These are phyloP conservation scores for Bombus turneri DNA, from an alignment of 1,140 invertebrate species.

Conservation along the genomic window DNA sequence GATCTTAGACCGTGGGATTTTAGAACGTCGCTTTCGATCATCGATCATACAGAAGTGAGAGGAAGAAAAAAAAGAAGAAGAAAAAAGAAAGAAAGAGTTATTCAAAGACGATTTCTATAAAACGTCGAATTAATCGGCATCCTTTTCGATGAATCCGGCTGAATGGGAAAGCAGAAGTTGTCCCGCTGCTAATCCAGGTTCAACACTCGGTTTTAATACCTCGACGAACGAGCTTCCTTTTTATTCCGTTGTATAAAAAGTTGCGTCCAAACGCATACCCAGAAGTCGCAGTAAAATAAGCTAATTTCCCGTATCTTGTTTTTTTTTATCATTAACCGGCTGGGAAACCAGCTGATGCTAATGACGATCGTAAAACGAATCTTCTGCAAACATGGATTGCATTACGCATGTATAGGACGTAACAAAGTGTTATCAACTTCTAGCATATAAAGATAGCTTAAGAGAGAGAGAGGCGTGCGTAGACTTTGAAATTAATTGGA, in stretches of 20 bases:
- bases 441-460: conserved; percentile 23
- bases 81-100: neutral
- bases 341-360: conserved; percentile 21
- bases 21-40: neutral
- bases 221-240: neutral
- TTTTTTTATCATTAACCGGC: neutral
- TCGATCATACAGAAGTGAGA: neutral
- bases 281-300: conserved; percentile 14
- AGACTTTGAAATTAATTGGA: conserved; percentile 32
- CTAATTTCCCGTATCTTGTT: conserved; percentile 25
- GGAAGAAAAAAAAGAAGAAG: too few relatives aligned
- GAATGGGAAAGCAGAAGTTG: conserved; percentile 8
- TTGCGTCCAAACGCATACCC: conserved; percentile 10
- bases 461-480: neutral
- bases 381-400: neutral
- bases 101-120: conserved; percentile 11
- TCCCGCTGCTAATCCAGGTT: neutral
- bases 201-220: neutral
- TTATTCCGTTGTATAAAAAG: conserved; percentile 14
- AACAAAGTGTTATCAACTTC: conserved; percentile 42
- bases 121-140: conserved; percentile 18
- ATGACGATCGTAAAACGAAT: conserved; percentile 23
- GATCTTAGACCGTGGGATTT: neutral
- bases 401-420: conserved; percentile 10
- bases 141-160: conserved; percentile 2